Conservation (phyloP, 1,140 invertebrate species). For the Pissodes strobi region DNA sequence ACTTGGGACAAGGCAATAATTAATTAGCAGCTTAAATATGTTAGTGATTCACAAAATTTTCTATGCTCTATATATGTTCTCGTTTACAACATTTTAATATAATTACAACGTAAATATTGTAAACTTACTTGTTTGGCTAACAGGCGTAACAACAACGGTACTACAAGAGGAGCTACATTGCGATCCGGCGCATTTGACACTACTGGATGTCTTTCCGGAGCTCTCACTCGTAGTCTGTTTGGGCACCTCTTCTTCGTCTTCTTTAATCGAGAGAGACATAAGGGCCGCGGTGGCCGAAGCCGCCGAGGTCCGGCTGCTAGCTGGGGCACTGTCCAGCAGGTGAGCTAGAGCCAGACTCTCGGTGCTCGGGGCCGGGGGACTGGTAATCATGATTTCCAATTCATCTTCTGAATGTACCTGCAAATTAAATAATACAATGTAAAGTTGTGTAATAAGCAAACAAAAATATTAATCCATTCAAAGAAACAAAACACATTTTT, state of each 20-base stretch:
- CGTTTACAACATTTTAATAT: too few species aligned
- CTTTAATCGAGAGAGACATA: conserved; percentile 49
- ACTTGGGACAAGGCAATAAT: too few species aligned
- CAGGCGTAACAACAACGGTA: conserved; percentile 75
- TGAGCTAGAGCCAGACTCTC: conserved; percentile 75
- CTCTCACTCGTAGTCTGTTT: conserved; percentile 50
- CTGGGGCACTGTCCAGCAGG: conserved; percentile 65
- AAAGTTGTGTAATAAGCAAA: background rate
- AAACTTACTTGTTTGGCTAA: conserved; percentile 54
- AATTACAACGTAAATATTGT: too few species aligned
- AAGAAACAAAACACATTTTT: too few species aligned
- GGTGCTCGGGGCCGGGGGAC: conserved; percentile 72
- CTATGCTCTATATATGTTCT: too few species aligned
- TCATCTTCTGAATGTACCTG: conserved; percentile 87
- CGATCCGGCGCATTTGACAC: conserved; percentile 63
- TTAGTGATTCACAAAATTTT: too few species aligned
- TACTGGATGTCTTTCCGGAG: conserved; percentile 50
- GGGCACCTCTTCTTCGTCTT: conserved; percentile 47
- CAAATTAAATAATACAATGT: background rate
- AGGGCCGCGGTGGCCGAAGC: conserved; percentile 54
- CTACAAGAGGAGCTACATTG: conserved; percentile 83
- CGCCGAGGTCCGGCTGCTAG: conserved; percentile 60
- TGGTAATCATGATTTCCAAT: conserved; percentile 81
- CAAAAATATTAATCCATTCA: background rate
- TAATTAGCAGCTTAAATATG: too few species aligned